Percentiles rank a stretch among this genome's conserved stretches.
Evolutionary conservation across 2,888 invertebrate genomes (phyloP).

Genomic region (Brachyopa scutellaris): DNA sequence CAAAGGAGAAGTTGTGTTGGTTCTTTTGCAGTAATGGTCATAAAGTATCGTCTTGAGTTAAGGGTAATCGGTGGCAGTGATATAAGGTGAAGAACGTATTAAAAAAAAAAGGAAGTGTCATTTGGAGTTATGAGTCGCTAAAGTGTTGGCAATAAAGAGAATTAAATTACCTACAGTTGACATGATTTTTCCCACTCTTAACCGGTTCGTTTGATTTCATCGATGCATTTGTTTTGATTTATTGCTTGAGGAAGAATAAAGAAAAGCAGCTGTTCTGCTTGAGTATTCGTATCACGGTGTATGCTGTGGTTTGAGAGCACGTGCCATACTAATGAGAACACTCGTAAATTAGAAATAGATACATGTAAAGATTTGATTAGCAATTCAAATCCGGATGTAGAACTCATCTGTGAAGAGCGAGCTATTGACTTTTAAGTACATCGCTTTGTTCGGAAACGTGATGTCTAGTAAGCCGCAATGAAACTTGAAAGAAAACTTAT

Average conservation of each 20-base stretch:
- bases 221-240: background rate
- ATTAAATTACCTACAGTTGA: conserved; percentile 56
- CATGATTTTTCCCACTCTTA: conserved; percentile 57
- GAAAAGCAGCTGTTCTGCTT: conserved; percentile 1
- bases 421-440: too few relatives aligned
- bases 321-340: conserved; percentile 37
- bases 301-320: background rate
- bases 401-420: too few relatives aligned
- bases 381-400: background rate
- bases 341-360: conserved; percentile 1
- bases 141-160: conserved; percentile 45
- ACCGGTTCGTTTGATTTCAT: conserved; percentile 30
- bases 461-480: too few relatives aligned
- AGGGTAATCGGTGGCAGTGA: conserved; percentile 31
- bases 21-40: conserved; percentile 9
- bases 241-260: too few relatives aligned
- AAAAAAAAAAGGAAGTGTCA: conserved; percentile 26
- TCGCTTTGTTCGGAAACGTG: too few relatives aligned
- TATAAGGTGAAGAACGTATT: conserved; percentile 16
- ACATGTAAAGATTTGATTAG: background rate
- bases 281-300: background rate
- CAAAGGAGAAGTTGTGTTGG: background rate
- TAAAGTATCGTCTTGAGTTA: conserved; percentile 58
- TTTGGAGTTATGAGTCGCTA: conserved; percentile 20
- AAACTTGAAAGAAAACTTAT: too few relatives aligned